Conservation (phyloP, 2,797 vertebrate genomes). For the Malurus splendens region DNA sequence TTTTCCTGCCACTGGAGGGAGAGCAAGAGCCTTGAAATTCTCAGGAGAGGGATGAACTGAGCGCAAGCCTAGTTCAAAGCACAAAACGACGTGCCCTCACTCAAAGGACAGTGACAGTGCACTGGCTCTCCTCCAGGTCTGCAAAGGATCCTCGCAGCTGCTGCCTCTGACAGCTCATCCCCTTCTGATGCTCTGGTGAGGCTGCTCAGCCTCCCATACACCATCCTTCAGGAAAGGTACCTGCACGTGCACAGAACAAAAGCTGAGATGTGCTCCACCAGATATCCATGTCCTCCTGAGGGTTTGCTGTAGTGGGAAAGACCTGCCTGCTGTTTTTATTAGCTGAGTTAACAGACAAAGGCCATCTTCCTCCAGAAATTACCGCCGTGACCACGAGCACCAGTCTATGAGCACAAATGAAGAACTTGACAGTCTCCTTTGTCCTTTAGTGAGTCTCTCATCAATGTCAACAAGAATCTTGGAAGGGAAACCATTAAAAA, state of each 20-base stretch:
- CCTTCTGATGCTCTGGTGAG: rapidly evolving
- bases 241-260: rapidly evolving
- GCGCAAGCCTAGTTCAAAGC: background rate
- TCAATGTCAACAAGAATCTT: background rate
- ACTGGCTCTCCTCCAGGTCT: background rate
- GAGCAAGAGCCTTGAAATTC: background rate
- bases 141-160: background rate
- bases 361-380: background rate
- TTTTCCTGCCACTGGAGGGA: conserved; percentile 31
- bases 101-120: background rate
- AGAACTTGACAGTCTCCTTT: background rate
- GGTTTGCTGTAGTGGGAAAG: background rate
- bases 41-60: rapidly evolving
- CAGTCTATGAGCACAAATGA: rapidly evolving
- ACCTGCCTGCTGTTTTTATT: background rate
- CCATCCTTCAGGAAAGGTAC: rapidly evolving
- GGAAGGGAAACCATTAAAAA: background rate
- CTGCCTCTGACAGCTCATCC: background rate
- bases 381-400: no score
- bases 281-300: background rate
- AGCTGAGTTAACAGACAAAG: background rate
- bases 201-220: background rate
- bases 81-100: background rate
- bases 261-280: background rate
- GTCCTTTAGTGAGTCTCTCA: background rate